Evolutionary conservation across 2,888 invertebrate genomes (phyloP), one percentile per base, ranked within the genome.

Genomic region (Formica aserva): DNA sequence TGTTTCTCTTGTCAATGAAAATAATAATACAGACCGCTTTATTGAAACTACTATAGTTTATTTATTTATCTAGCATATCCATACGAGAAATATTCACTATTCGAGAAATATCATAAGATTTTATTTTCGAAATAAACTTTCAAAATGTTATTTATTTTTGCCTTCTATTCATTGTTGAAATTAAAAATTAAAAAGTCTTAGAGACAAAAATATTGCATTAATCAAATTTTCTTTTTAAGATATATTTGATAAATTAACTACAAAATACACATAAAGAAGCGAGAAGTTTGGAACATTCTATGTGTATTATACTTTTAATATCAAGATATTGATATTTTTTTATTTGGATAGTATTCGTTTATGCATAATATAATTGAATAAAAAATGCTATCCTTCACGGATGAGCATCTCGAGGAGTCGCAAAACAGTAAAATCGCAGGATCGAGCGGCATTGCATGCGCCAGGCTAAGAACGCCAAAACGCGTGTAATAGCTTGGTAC

Each of bases 401-500:
- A 82, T 29, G 62, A 38, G 35, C n/a, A 83, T 22, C 35, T 65
- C 38, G 35, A 35, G 71, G 57, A 71, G 22, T 52, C 38, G 26
- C 52, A 41, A 69, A 76, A 77, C 45, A 22, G 22, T 55, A 9
- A 18, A 60, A 48, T 11, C 52, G 57, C 18, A 32, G 48, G n/a
- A 38, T 57, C 32, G 57, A 18, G 11, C 32, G 41, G 8, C 6
- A 45, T 60, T 60, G 60, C 60, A 35, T 35, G 60, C 22, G n/a
- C n/a, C 18, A 69, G 63, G 81, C 55, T 81, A 35, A 82, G 82
- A 86, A 86, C 80, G 85, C 76, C 75, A 85, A 87, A 86, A 86
- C 86, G 84, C 87, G 83, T 91, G 91, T 89, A 91, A 91, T 87
- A 85, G 74, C 72, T 55, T 15, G 41, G 41, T 45, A 81, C 57